A percentile compares a stretch with the other conserved stretches of the same genome.
phyloP scores from a whole-genome alignment of 2,797 vertebrate genomes.

The Dendrocincla tyrannina region DNA sequence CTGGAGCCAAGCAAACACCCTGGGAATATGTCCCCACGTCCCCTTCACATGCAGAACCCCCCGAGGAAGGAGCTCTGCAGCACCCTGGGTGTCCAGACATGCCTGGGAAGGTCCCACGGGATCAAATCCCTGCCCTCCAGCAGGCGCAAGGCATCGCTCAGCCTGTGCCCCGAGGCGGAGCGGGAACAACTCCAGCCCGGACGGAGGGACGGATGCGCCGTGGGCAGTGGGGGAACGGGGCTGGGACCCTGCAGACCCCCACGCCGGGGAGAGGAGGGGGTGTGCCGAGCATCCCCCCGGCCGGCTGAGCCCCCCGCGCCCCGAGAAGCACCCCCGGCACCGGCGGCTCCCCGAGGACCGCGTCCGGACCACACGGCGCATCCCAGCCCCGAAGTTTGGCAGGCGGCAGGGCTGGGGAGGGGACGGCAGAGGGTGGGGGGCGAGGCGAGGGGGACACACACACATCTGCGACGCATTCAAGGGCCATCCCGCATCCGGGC shows the following conservation, averaged over 20 bases:
- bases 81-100: background rate
- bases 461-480: slow-evolving; percentile 31
- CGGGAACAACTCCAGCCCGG: background rate
- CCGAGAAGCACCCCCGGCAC: background rate
- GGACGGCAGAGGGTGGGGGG: background rate
- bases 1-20: background rate
- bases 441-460: background rate
- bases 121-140: background rate
- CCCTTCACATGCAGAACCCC: background rate
- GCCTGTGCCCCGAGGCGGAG: background rate
- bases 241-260: background rate
- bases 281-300: background rate
- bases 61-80: background rate
- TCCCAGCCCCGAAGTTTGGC: background rate
- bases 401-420: background rate
- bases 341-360: background rate
- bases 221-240: background rate
- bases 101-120: background rate
- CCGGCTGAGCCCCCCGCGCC: background rate
- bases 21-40: background rate
- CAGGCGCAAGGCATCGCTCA: background rate
- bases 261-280: fast-evolving
- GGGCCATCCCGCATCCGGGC: slow-evolving; percentile 13
- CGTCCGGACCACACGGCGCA: fast-evolving
- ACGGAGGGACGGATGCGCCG: fast-evolving